Evolutionary conservation across 2,888 invertebrate genomes (phyloP).

Genomic region (Stenotaenia linearis): DNA sequence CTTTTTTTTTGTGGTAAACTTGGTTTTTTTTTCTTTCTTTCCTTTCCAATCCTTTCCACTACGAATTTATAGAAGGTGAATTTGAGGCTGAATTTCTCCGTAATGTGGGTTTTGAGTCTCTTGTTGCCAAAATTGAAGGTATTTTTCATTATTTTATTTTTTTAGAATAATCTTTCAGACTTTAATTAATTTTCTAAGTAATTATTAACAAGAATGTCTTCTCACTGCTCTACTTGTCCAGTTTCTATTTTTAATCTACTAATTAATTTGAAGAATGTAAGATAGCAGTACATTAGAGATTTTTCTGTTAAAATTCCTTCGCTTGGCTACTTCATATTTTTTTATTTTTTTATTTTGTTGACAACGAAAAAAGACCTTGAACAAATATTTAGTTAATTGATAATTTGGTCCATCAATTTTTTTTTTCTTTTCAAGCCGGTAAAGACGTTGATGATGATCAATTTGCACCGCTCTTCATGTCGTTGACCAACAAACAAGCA

Average conservation of each 20-base stretch:
- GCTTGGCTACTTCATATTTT: neutral
- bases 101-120: conserved; percentile 64
- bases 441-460: conserved; percentile 33
- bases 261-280: neutral
- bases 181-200: neutral
- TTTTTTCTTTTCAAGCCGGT: conserved; percentile 29
- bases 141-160: conserved; percentile 53
- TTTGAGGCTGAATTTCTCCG: conserved; percentile 70
- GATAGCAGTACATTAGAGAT: neutral
- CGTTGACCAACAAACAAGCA: conserved; percentile 57
- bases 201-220: too few species aligned
- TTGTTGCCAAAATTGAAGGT: conserved; percentile 62
- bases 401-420: neutral
- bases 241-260: neutral
- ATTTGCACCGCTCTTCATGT: conserved; percentile 28
- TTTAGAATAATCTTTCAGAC: neutral
- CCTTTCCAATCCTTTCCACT: too few species aligned
- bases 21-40: neutral
- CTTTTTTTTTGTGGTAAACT: neutral
- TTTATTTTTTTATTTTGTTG: neutral
- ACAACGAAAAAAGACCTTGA: neutral
- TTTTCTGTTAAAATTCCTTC: neutral
- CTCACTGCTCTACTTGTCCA: neutral
- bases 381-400: neutral
- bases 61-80: conserved; percentile 52